Percentiles rank a stretch among this genome's conserved stretches.
Conservation (phyloP, 2,113 vertebrate species). For the Ovibos moschatus region DNA sequence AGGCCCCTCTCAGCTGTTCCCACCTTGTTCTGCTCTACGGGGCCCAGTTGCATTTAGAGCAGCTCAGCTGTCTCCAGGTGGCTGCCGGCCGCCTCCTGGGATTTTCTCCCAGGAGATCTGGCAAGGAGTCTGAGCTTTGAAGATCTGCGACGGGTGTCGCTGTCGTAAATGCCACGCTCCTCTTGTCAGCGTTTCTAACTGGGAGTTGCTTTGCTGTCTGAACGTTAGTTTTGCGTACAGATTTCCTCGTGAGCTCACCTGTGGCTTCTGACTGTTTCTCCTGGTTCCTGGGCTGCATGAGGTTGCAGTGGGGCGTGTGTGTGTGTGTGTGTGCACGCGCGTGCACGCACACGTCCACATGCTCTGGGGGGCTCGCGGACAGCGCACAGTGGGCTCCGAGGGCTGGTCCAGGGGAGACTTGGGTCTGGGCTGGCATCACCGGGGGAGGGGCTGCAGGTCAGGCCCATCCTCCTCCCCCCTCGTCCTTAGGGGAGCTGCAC, state of each 20-base stretch:
- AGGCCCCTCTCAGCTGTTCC: not conserved
- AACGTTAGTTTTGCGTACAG: fast-evolving
- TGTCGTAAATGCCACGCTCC: fast-evolving
- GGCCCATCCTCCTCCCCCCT: too few relatives aligned
- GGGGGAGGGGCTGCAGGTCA: not conserved
- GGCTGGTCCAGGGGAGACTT: not conserved
- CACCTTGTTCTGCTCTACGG: too few relatives aligned
- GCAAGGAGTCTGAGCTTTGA: not conserved
- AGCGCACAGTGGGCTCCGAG: not conserved
- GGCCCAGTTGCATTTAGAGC: not conserved
- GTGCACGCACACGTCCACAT: too few relatives aligned
- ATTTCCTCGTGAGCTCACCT: not conserved
- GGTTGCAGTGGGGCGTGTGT: not conserved
- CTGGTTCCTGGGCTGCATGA: not conserved
- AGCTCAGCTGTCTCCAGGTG: not conserved
- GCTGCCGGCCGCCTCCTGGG: not conserved
- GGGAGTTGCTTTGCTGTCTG: not conserved
- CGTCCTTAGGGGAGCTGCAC: not conserved
- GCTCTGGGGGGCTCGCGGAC: not conserved
- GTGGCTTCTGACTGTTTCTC: not conserved
- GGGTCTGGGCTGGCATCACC: fast-evolving
- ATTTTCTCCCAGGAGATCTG: not conserved
- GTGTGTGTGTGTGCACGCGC: fast-evolving
- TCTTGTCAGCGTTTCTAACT: not conserved
- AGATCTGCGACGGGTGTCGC: fast-evolving